Evolutionary conservation across 2,113 vertebrate genomes (phyloP), one percentile per base, ranked within the genome.

Genomic region (Gymnarchus niloticus): DNA sequence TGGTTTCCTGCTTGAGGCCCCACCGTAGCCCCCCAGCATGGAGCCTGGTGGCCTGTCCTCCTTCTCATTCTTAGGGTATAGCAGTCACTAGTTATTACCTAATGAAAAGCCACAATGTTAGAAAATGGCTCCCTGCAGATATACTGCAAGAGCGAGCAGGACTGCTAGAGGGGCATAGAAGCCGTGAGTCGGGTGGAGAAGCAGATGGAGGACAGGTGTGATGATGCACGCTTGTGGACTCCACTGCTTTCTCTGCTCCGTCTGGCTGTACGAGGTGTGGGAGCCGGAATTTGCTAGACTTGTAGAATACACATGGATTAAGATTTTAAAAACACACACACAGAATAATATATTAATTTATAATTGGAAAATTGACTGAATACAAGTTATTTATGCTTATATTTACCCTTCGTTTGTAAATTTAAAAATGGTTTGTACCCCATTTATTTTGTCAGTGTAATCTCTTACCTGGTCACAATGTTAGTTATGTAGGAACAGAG

Each of bases 121-220:
- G 7, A 69, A 46, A 12, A 54, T 19, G 37, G 3, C 10, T n/a
- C 2, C 28, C 56, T 7, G 8, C 56, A 41, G 28, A 77, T 10
- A 33, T 25, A 9, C 3, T 46, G 37, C 19, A 84, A 56, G 37
- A 49, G 6, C 57, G 95, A 96, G 95, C 95, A 96, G 95, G 95
- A 95, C 92, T 95, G 94, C 95, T 90, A 95, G 95, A 95, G 93
- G 92, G 90, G 41, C 28, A n/a, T 1, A 8, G 48, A 54, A 33
- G 33, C 6, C 17, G 8, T 48, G 69, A 23, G 28, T 73, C 84
- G 10, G 52, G 3, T 51, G 37, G 73, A 33, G 23, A 4, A 1
- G n/a, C 9, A 10, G 12, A 2, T 3, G n/a, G 81, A 46, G 41
- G 25, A 33, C 7, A 0, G 83, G n/a, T 6, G 1, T 2, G 9